phyloP scores from a whole-genome alignment of 64 coral and sea anemone genomes.

The Trachythela sp. region DNA sequence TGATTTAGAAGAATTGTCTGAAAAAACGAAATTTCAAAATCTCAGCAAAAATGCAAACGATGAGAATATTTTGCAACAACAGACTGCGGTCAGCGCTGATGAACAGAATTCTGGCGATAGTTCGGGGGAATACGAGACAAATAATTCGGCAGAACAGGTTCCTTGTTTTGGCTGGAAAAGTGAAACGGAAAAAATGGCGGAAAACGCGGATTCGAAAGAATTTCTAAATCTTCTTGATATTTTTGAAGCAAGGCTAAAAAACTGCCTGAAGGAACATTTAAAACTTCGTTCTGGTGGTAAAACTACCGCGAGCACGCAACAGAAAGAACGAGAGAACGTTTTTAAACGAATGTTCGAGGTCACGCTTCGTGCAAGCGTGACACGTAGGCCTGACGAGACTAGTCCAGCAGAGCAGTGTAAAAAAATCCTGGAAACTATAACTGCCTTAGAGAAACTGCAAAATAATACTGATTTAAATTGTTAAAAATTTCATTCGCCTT shows the following conservation, averaged over 20 bases:
- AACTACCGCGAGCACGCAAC: neutral
- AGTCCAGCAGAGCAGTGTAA: neutral
- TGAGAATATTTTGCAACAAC: neutral
- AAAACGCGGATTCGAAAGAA: constrained; percentile 40
- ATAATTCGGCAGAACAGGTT: neutral
- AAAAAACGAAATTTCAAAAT: neutral
- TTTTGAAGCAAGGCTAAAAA: constrained; percentile 68
- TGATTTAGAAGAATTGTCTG: neutral
- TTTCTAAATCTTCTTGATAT: constrained; percentile 59
- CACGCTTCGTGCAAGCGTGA: neutral
- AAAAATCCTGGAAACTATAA: neutral
- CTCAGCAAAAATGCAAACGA: neutral
- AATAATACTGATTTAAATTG: neutral
- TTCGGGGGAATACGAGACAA: neutral
- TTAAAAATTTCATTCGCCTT: too few species aligned
- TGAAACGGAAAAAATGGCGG: too few species aligned
- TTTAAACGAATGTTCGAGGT: neutral
- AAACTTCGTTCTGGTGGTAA: constrained; percentile 10
- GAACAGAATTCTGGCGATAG: neutral
- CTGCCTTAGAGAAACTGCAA: neutral
- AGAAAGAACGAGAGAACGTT: neutral
- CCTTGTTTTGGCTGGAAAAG: too few species aligned
- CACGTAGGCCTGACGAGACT: neutral
- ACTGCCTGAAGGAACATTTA: constrained; percentile 67
- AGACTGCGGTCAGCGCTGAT: neutral